phyloP scores from a whole-genome alignment of 2,888 invertebrate genomes.

The Encarsia formosa region DNA sequence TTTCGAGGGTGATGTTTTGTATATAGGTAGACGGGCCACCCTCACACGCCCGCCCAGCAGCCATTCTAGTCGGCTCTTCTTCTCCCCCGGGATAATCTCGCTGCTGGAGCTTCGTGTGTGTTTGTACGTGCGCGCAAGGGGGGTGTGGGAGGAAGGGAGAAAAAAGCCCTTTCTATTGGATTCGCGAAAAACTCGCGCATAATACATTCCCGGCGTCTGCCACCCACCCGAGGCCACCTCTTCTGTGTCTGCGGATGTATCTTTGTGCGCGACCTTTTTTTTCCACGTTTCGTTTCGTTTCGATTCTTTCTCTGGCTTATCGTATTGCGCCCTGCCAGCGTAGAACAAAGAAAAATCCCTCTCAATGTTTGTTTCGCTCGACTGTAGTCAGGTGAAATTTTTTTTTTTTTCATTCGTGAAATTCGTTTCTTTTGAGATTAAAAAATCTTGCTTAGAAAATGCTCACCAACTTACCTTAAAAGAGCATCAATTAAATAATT shows the following conservation, averaged over 20 bases:
- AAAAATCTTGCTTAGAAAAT: too few relatives aligned
- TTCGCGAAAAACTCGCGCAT: constrained; percentile 22
- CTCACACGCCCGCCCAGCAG: neutral
- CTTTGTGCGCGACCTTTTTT: too few relatives aligned
- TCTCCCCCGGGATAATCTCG: constrained; percentile 44
- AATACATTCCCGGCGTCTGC: constrained; percentile 10
- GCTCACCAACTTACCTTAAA: too few relatives aligned
- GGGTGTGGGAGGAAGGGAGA: neutral
- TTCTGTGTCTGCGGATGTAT: constrained; percentile 29
- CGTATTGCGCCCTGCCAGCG: constrained; percentile 9
- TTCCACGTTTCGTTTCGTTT: too few relatives aligned
- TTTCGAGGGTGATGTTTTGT: constrained; percentile 49
- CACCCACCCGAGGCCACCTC: neutral
- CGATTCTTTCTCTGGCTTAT: constrained; percentile 23
- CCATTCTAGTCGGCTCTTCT: neutral
- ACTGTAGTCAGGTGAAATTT: too few relatives aligned
- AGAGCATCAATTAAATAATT: too few relatives aligned
- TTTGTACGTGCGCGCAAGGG: neutral
- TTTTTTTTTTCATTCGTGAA: too few relatives aligned
- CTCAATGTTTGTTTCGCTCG: too few relatives aligned
- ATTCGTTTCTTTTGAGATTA: too few relatives aligned
- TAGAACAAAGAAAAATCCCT: constrained; percentile 5
- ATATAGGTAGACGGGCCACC: constrained; percentile 24
- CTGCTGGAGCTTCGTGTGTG: neutral
- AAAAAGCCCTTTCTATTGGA: constrained; percentile 14